Percentiles rank a stretch among this genome's conserved stretches.
Conservation (phyloP, 2,797 vertebrate genomes). For the Sebastes trivittatus region DNA sequence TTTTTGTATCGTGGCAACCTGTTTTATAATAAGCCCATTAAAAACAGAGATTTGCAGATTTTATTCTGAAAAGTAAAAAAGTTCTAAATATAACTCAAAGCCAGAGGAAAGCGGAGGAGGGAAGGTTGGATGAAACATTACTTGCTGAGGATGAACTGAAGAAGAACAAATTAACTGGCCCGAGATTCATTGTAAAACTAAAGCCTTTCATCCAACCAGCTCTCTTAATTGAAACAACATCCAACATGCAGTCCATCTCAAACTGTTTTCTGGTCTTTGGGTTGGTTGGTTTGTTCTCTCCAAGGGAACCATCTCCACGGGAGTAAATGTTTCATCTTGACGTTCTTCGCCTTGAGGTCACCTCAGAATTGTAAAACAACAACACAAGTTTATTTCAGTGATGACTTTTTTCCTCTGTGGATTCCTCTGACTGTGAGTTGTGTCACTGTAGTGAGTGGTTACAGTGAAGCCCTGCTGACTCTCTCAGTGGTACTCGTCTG, state of each 20-base stretch:
- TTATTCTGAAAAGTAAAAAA: conserved; percentile 22
- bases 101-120: not conserved
- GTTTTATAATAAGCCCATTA: not conserved
- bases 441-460: not conserved
- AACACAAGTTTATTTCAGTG: not conserved
- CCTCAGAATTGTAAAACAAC: not conserved
- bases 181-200: not conserved
- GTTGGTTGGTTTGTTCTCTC: not conserved
- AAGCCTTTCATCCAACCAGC: not conserved
- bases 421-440: not conserved
- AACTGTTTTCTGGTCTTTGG: not conserved
- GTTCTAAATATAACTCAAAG: conserved; percentile 33
- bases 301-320: conserved; percentile 1
- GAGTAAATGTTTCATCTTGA: conserved; percentile 22
- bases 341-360: not conserved
- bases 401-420: not conserved
- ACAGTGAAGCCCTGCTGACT: conserved; percentile 6
- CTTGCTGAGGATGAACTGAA: not conserved
- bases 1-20: not conserved
- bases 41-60: conserved; percentile 1
- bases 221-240: not conserved
- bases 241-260: not conserved
- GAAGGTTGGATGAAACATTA: not conserved
- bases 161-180: not conserved
- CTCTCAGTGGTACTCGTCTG: not conserved